phyloP scores from a whole-genome alignment of 2,888 invertebrate species.

The Sphaerophoria taeniata region DNA sequence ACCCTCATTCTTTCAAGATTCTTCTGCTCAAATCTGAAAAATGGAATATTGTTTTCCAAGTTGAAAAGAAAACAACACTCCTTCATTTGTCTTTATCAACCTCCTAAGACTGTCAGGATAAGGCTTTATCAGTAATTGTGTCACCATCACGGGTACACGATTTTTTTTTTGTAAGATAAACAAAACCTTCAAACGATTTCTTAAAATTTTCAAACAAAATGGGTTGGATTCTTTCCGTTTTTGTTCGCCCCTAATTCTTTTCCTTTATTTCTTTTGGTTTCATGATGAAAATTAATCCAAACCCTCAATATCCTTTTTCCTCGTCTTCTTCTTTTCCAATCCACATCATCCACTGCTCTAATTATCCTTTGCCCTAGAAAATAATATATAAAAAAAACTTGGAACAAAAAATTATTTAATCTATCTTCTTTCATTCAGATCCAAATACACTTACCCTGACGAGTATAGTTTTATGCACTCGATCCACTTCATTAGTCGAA shows the following conservation, averaged over 20 bases:
- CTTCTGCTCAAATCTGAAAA: not conserved
- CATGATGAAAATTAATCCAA: conserved; percentile 33
- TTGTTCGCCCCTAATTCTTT: not conserved
- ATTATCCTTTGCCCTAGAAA: not conserved
- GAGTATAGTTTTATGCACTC: not conserved
- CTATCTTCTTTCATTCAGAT: conserved; percentile 2
- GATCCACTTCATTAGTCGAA: conserved; percentile 65
- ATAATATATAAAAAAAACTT: not conserved
- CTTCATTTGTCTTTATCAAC: conserved; percentile 12
- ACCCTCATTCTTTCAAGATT: not conserved
- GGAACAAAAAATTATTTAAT: not conserved
- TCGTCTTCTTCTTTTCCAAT: not conserved
- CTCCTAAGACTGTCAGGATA: not conserved
- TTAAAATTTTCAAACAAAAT: not conserved
- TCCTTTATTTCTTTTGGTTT: conserved; percentile 10
- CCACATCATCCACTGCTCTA: conserved; percentile 5
- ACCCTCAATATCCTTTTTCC: conserved; percentile 25
- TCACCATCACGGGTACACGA: not conserved
- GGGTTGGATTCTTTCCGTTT: too few species aligned
- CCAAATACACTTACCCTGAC: not conserved
- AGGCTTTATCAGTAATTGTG: not conserved
- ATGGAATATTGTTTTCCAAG: not conserved
- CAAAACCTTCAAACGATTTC: not conserved
- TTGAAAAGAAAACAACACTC: not conserved
- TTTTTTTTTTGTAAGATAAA: not conserved